phyloP scores from a whole-genome alignment of 2,797 vertebrate species.

The Microctenopoma lineatum region DNA sequence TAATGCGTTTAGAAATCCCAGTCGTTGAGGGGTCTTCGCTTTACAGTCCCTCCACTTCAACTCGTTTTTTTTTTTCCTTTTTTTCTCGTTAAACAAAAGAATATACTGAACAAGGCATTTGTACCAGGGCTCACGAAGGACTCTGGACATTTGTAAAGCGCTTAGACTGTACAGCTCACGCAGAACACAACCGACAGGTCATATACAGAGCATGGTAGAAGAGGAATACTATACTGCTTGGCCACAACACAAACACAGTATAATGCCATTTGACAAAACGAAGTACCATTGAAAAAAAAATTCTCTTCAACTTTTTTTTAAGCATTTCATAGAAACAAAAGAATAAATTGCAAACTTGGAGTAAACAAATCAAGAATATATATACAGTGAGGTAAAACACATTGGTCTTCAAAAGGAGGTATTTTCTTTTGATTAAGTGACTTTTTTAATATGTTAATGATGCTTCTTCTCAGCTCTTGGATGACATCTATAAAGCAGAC shows the following conservation, averaged over 20 bases:
- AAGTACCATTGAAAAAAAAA: conserved; percentile 77
- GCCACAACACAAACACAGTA: conserved; percentile 83
- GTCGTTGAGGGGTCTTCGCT: conserved; percentile 53
- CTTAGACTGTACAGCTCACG: conserved; percentile 82
- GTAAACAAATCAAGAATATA: conserved; percentile 90
- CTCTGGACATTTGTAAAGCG: conserved; percentile 85
- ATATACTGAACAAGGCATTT: conserved; percentile 82
- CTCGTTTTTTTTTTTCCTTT: conserved; percentile 22
- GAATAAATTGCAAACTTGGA: conserved; percentile 84
- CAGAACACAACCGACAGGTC: conserved; percentile 80
- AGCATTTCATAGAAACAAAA: conserved; percentile 88
- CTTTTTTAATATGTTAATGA: conserved; percentile 74
- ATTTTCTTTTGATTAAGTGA: conserved; percentile 82
- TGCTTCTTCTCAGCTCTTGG: conserved; percentile 67
- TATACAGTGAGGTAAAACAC: conserved; percentile 96
- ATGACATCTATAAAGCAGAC: conserved; percentile 77
- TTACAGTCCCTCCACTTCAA: conserved; percentile 56
- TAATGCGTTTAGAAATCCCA: conserved; percentile 85
- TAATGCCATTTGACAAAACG: conserved; percentile 75
- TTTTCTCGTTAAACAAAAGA: conserved; percentile 60
- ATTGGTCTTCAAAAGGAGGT: conserved; percentile 96
- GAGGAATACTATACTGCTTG: conserved; percentile 76
- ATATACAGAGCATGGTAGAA: conserved; percentile 81
- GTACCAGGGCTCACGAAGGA: conserved; percentile 82
- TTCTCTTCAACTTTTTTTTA: conserved; percentile 70